phyloP scores from a whole-genome alignment of 2,888 invertebrate species.

The Folsomia candida region DNA sequence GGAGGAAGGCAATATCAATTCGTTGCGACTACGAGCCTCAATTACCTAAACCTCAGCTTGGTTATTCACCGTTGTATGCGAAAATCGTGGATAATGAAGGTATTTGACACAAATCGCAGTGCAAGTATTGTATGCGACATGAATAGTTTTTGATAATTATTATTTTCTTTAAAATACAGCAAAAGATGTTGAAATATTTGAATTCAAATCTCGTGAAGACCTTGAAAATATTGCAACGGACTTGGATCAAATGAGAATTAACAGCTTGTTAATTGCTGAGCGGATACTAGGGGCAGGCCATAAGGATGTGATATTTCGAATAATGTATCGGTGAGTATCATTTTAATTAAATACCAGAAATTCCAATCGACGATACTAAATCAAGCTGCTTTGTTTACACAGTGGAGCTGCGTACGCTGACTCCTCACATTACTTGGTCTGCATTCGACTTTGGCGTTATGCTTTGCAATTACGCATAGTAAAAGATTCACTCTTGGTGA shows the following conservation, averaged over 20 bases:
- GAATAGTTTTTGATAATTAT: background rate
- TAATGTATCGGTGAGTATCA: slow-evolving; percentile 66
- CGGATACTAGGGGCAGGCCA: slow-evolving; percentile 75
- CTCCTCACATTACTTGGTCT: slow-evolving; percentile 67
- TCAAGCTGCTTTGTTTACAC: background rate
- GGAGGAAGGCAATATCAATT: slow-evolving; percentile 75
- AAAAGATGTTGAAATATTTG: slow-evolving; percentile 54
- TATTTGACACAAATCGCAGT: slow-evolving; percentile 14
- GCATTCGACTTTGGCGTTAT: slow-evolving; percentile 83
- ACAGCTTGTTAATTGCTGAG: slow-evolving; percentile 82
- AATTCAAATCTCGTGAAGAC: slow-evolving; percentile 72
- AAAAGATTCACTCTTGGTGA: slow-evolving; percentile 75
- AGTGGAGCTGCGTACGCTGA: slow-evolving; percentile 60
- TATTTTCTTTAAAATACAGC: slow-evolving; percentile 34
- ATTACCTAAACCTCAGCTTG: slow-evolving; percentile 42
- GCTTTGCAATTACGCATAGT: slow-evolving; percentile 75
- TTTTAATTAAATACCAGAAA: too few relatives aligned
- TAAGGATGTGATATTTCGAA: slow-evolving; percentile 79
- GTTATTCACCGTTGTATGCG: slow-evolving; percentile 46
- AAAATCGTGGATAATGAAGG: slow-evolving; percentile 38
- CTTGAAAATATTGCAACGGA: slow-evolving; percentile 70
- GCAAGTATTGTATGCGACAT: background rate
- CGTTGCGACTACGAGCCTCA: slow-evolving; percentile 54
- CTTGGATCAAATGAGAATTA: slow-evolving; percentile 79
- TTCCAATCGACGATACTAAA: too few relatives aligned